A percentile compares a stretch with the other conserved stretches of the same genome.
These are phyloP conservation scores for Neodontobutis hainanensis DNA, from an alignment of 2,113 vertebrate species.

Conservation along the genomic window DNA sequence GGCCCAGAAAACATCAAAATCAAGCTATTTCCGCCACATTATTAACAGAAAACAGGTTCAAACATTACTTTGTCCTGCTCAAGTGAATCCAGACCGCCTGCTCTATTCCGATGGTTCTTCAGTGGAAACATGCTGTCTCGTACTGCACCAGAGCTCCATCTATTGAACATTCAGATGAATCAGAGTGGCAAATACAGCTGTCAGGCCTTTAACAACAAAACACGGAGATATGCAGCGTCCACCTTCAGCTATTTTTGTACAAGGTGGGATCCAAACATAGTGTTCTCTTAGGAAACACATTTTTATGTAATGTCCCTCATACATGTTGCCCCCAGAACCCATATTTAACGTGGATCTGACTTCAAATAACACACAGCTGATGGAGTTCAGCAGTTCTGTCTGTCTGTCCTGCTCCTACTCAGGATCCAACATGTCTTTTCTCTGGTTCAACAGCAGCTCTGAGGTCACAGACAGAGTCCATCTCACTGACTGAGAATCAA, in stretches of 20 bases:
- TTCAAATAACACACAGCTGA: conserved; percentile 24
- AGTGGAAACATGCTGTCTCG: conserved; percentile 33
- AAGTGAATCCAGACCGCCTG: conserved; percentile 55
- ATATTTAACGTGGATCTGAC: conserved; percentile 7
- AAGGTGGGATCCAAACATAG: conserved; percentile 34
- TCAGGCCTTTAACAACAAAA: conserved; percentile 58
- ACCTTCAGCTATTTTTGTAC: conserved; percentile 34
- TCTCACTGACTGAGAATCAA: too few relatives aligned
- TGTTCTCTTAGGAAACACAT: not conserved
- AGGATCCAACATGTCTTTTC: conserved; percentile 34
- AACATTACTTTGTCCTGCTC: conserved; percentile 56
- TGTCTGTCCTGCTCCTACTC: conserved; percentile 43
- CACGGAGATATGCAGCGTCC: conserved; percentile 32
- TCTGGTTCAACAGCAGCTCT: conserved; percentile 56
- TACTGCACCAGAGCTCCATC: conserved; percentile 40
- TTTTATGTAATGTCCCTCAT: not conserved
- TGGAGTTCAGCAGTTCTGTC: conserved; percentile 50
- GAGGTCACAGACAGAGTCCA: too few relatives aligned
- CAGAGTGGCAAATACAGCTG: conserved; percentile 68
- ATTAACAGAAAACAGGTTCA: conserved; percentile 40
- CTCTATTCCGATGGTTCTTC: conserved; percentile 47
- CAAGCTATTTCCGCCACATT: conserved; percentile 2
- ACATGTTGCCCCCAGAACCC: not conserved
- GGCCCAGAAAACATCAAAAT: conserved; percentile 54
- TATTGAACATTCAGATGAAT: conserved; percentile 49